These are phyloP conservation scores for Platichthys stellatus DNA, from an alignment of 2,113 vertebrate genomes.

Conservation along the genomic window DNA sequence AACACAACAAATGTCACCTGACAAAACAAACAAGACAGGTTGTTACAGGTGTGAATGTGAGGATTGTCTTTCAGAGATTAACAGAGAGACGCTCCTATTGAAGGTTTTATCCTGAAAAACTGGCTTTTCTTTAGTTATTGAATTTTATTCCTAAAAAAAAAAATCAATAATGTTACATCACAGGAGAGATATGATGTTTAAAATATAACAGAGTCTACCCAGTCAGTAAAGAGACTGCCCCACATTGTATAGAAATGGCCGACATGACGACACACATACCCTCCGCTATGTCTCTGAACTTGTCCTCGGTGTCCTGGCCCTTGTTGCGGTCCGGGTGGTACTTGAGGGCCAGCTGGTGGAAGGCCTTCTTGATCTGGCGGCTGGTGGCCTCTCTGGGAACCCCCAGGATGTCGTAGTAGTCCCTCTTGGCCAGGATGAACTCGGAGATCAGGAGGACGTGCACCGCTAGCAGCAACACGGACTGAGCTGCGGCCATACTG, in stretches of 20 bases:
- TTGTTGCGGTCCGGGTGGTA: slow-evolving; percentile 98
- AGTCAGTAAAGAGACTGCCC: neutral
- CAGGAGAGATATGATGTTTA: no score
- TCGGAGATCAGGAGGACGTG: slow-evolving; percentile 94
- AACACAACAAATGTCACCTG: neutral
- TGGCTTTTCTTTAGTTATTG: no score
- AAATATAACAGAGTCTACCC: no score
- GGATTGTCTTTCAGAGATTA: neutral
- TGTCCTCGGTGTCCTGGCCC: slow-evolving; percentile 91
- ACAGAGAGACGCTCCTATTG: neutral
- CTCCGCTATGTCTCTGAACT: slow-evolving; percentile 96
- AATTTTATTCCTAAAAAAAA: no score
- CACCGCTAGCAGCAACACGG: slow-evolving; percentile 88
- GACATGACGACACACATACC: slow-evolving; percentile 79
- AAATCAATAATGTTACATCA: no score
- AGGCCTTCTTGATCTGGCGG: slow-evolving; percentile 96
- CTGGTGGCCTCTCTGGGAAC: slow-evolving; percentile 92
- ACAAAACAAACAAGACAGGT: neutral
- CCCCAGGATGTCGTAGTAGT: slow-evolving; percentile 95
- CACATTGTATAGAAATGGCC: neutral
- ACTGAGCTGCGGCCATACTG: slow-evolving; percentile 90
- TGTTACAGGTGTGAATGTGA: neutral
- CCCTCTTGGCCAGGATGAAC: slow-evolving; percentile 91
- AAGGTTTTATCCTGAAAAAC: neutral
- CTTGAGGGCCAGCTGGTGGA: slow-evolving; percentile 95